Evolutionary conservation across 2,113 vertebrate species (phyloP).

Genomic region (Falcunculus frontatus): DNA sequence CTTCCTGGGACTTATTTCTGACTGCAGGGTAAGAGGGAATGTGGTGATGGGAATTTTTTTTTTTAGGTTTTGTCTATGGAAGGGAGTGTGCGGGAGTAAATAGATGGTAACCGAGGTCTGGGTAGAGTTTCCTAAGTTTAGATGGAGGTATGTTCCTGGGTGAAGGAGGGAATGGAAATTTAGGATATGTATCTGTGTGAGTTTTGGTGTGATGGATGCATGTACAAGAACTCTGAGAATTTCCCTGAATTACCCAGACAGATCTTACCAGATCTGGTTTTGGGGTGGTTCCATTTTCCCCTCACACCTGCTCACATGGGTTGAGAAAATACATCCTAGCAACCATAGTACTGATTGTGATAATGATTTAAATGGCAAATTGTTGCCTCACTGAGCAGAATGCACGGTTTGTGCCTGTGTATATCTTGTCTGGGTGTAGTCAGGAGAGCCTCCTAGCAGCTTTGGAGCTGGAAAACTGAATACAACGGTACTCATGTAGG

Average conservation of each 20-base stretch:
- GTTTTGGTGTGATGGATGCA: not conserved
- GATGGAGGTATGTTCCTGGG: not conserved
- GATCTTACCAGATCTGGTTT: not conserved
- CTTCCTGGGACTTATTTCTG: slow-evolving; percentile 28
- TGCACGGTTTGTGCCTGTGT: not conserved
- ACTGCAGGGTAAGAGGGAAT: not conserved
- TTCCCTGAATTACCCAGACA: not conserved
- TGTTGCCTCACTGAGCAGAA: not conserved
- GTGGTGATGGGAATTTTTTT: not conserved
- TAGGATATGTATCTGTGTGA: not conserved
- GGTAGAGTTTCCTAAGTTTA: not conserved
- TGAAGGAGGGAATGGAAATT: not conserved
- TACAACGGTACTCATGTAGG: rapidly evolving
- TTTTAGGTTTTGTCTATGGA: not conserved
- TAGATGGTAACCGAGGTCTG: not conserved
- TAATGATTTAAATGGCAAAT: not conserved
- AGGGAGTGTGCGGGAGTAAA: not conserved
- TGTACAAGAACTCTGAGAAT: not conserved
- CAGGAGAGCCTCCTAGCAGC: not conserved
- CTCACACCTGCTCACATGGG: not conserved
- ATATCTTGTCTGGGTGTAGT: not conserved
- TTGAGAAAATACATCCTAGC: not conserved
- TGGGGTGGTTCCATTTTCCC: too few species aligned
- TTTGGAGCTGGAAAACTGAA: not conserved
- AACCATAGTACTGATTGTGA: not conserved